Base-by-base conservation (phyloP, 2,113 vertebrate species). In the Etheostoma spectabile region DNA sequence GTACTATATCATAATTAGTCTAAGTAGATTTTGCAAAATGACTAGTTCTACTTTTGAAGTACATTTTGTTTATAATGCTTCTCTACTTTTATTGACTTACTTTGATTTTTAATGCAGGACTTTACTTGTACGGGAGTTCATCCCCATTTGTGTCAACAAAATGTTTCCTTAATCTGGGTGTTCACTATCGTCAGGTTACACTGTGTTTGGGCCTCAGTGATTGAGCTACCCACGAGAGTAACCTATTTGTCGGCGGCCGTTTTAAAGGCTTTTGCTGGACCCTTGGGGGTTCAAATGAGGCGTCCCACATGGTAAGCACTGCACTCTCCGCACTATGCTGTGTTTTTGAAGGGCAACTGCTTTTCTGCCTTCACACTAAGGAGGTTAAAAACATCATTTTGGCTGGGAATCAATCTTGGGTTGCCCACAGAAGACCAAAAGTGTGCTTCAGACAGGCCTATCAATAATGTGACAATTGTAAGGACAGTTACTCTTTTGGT, bases 311-410 rank as follows among this genome's bases (percentile, higher is more conserved):
- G 30, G 70, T 77, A 59, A 30, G 35, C 65, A 5, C 52, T 77
- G 72, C 53, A 59, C 30, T n/a, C 12, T 77, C 80, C 63, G 90
- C 42, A 61, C 70, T 79, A 5, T 61, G 8, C 46, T 63, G 61
- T 63, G 33, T 56, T 70, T 70, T 30, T 78, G 68, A 80, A 88
- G 79, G 77, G 67, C 45, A 51, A 65, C 52, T 19, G 13, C 30
- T 11, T 8, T 46, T 52, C 27, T 69, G 59, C 66, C 70, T 77
- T 78, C 46, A 57, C 56, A 53, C 27, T 82, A 63, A 61, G 13
- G 52, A 75, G 48, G 61, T 52, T 80, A 56, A 66, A 80, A 78
- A 84, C 35, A 60, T 33, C 13, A 53, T 68, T 79, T 64, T 60
- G 16, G 14, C 46, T 21, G 5, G 1, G 2, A 80, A 74, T 74